A percentile compares a stretch with the other conserved stretches of the same genome.
These are phyloP conservation scores for Diarsia dahlii DNA, from an alignment of 2,888 invertebrate genomes.

Conservation along the genomic window DNA sequence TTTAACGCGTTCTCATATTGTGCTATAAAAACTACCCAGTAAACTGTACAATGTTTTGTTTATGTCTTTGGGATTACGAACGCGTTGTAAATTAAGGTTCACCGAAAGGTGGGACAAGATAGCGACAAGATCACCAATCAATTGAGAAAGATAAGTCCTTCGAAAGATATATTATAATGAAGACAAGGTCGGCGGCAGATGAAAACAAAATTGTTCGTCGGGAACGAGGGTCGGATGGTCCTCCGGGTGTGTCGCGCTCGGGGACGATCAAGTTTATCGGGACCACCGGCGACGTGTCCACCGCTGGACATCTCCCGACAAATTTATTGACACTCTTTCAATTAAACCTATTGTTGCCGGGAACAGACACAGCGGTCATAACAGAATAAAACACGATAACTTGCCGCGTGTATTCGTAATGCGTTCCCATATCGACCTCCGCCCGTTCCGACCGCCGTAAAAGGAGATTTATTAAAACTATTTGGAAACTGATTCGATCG, in stretches of 20 bases:
- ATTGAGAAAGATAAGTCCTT: constrained; percentile 78
- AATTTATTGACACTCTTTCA: constrained; percentile 91
- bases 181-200: constrained; percentile 85
- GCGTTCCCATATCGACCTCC: constrained; percentile 84
- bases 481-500: constrained; percentile 91
- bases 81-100: constrained; percentile 65
- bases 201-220: constrained; percentile 84
- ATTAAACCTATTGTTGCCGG: constrained; percentile 89
- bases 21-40: constrained; percentile 32
- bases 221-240: constrained; percentile 81
- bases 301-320: constrained; percentile 80
- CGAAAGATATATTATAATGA: constrained; percentile 86
- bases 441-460: constrained; percentile 85
- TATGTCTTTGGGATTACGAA: constrained; percentile 63
- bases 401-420: constrained; percentile 87
- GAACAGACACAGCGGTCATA: constrained; percentile 86
- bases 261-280: constrained; percentile 81
- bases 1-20: constrained; percentile 45
- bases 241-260: constrained; percentile 79
- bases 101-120: constrained; percentile 72
- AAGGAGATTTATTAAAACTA: constrained; percentile 91
- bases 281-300: constrained; percentile 87
- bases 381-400: constrained; percentile 89
- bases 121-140: constrained; percentile 75
- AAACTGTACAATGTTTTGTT: constrained; percentile 59